Evolutionary conservation across 2,888 invertebrate genomes (phyloP), one percentile per base, ranked within the genome.

Genomic region (Amphipoea oculea): DNA sequence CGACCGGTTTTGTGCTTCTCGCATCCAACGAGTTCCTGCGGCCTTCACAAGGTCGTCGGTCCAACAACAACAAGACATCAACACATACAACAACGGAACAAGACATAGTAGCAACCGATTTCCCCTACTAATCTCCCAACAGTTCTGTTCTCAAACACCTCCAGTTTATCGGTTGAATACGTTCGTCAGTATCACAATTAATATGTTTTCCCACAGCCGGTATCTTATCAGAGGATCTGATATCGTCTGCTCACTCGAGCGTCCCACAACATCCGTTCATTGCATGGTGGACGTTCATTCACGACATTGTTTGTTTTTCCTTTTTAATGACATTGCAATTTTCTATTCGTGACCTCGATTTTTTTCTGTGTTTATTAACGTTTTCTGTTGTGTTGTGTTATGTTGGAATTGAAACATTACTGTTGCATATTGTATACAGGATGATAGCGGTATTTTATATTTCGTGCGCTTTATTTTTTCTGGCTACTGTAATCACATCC

Each of bases 171-270:
- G 84, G 81, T 83, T 79, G 68, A 78, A 77, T 83, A 81, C 72
- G 71, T 84, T 66, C 83, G 81, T 86, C 85, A 85, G 72, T 82
- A 68, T 57, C 77, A 89, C 84, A 88, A 86, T 87, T 88, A 89
- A 83, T 86, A 78, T 86, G 80, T 88, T 87, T 93, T 94, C 94
- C 92, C 95, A 95, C 93, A 80, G 66, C 12, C 42, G 12, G 79
- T 92, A 94, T 93, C 93, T 95, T 95, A 95, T 95, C 95, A 89
- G 88, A 76, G 76, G 84, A 90, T 87, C 92, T 90, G 94, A 93
- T 94, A 91, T 82, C 89, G 92, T 93, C 93, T 92, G 91, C 79
- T 91, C 93, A 91, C 91, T 94, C 91, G 92, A 88, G 91, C 94
- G 90, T 88, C 65, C 83, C 88, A 89, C 90, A 89, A 92, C 94